phyloP scores from a whole-genome alignment of 2,797 vertebrate genomes.

The Rousettus madagascariensis region DNA sequence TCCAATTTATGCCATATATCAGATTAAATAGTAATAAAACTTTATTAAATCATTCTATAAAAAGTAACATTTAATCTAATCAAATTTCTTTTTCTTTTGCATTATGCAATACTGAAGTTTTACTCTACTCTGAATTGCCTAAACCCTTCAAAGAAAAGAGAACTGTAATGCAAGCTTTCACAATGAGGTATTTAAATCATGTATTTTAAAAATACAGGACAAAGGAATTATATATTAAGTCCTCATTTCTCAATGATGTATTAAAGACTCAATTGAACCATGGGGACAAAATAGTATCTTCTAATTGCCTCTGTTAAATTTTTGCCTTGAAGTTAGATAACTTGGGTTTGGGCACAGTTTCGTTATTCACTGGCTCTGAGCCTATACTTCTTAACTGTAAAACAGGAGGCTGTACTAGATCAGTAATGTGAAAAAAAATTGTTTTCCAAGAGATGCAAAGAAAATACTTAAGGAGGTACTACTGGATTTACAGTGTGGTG shows the following conservation, averaged over 20 bases:
- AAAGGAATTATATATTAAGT: neutral
- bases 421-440: slow-evolving; percentile 42
- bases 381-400: neutral
- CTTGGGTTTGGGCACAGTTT: neutral
- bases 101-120: neutral
- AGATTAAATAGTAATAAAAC: neutral
- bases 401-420: neutral
- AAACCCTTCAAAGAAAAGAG: neutral
- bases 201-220: neutral
- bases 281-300: neutral
- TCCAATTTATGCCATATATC: neutral
- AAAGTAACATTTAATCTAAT: neutral
- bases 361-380: neutral
- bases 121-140: neutral
- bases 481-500: neutral
- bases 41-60: neutral
- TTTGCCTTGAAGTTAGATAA: neutral
- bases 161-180: neutral
- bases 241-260: neutral
- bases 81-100: neutral
- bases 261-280: neutral
- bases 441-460: neutral
- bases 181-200: neutral
- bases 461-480: neutral
- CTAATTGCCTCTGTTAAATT: neutral